Conservation (phyloP, 2,888 invertebrate species). For the Pseudococcus viburni region DNA sequence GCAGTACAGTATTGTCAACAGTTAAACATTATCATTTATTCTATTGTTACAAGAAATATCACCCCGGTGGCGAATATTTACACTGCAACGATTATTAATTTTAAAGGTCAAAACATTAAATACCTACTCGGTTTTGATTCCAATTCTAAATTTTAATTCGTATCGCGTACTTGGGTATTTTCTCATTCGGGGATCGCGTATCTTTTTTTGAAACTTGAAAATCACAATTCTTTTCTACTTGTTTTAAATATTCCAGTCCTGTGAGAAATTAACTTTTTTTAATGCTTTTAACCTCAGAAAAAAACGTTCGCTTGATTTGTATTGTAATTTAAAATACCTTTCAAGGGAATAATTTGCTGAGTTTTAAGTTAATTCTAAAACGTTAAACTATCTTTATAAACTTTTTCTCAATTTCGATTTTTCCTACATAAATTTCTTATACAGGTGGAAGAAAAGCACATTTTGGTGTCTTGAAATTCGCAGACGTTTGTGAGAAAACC, state of each 20-base stretch:
- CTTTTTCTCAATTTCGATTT: constrained; percentile 8
- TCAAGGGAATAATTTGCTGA: constrained; percentile 61
- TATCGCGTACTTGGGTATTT: neutral
- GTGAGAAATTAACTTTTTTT: constrained; percentile 53
- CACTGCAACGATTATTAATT: constrained; percentile 42
- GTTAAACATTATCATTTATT: constrained; percentile 61
- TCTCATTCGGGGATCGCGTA: neutral
- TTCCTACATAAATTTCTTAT: neutral
- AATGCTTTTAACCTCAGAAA: neutral
- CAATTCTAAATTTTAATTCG: constrained; percentile 8
- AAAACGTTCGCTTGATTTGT: constrained; percentile 46
- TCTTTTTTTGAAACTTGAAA: constrained; percentile 26
- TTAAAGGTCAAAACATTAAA: constrained; percentile 54
- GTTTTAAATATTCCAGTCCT: constrained; percentile 56
- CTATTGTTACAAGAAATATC: constrained; percentile 50
- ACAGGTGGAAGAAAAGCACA: neutral
- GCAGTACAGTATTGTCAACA: constrained; percentile 56
- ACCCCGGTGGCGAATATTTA: constrained; percentile 45
- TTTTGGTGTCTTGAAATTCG: neutral
- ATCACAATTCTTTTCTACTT: neutral
- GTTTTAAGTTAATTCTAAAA: constrained; percentile 60
- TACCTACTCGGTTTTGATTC: neutral
- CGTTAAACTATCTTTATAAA: constrained; percentile 23
- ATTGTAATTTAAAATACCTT: constrained; percentile 59
- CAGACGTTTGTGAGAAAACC: neutral